Evolutionary conservation across 2,113 vertebrate genomes (phyloP), one percentile per base, ranked within the genome.

Genomic region (Symphodus melops): DNA sequence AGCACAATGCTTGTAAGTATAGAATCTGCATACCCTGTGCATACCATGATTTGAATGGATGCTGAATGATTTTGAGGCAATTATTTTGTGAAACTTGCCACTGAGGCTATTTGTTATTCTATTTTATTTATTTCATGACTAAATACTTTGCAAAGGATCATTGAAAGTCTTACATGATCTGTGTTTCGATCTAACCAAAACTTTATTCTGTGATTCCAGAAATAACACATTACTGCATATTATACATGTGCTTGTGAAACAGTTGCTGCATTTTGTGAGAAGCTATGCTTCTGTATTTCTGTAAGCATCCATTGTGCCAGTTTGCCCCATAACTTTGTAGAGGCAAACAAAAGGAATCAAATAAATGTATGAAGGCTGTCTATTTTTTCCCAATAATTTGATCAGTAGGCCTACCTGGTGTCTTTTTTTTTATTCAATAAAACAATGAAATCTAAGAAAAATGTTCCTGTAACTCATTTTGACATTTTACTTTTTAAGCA

Each of bases 341-440:
- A 58, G 62, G 3, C 46, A 66, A 82, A 83, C 49, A 52, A n/a
- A n/a, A n/a, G 39, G 44, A 23, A 0, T 51, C 76, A 16, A 60
- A 28, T 72, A 33, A 62, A 79, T 41, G 55, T 62, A 72, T 80
- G 14, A 72, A 72, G 72, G 68, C 11, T 66, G 58, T 75, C 55
- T 81, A 81, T 77, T 85, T 89, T 85, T 88, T 79, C 67, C 56
- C 28, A 33, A 58, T 65, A 10, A 63, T 65, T 65, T 66, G 81
- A 59, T 87, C 51, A 20, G 42, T 33, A 33, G 28, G 28, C 28
- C 28, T 21, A 66, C 11, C n/a, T 60, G 21, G 25, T 63, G 61
- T 68, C 0, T 33, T 72, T 70, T 83, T 65, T 80, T n/a, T n/a
- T n/a, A n/a, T 44, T 67, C 44, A 86, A 86, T 81, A 85, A 87